phyloP scores from a whole-genome alignment of 2,888 invertebrate genomes.

The Spialia ferax region DNA sequence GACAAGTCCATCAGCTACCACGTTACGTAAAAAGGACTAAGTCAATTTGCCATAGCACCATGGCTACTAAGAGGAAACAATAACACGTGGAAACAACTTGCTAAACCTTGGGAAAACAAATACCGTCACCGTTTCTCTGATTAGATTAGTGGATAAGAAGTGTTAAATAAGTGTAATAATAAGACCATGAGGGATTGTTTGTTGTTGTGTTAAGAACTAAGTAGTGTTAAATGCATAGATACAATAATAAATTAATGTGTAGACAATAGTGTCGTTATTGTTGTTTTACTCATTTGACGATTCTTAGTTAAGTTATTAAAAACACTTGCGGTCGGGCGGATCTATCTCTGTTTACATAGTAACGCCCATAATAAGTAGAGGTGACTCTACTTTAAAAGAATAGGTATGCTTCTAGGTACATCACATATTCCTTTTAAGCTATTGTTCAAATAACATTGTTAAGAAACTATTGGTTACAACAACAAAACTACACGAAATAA shows the following conservation, averaged over 20 bases:
- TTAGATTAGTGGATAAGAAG: conserved; percentile 4
- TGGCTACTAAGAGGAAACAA: conserved; percentile 7
- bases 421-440: too few relatives aligned
- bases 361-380: background rate
- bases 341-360: background rate
- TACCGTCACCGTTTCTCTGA: conserved; percentile 5
- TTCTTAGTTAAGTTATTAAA: conserved; percentile 9
- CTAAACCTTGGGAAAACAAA: conserved; percentile 3
- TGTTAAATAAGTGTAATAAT: conserved; percentile 6
- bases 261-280: background rate
- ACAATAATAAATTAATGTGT: background rate
- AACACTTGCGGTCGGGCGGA: background rate
- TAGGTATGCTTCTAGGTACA: background rate
- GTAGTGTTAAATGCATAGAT: background rate
- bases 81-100: background rate
- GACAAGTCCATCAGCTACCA: conserved; percentile 11
- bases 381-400: background rate
- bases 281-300: background rate
- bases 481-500: too few relatives aligned
- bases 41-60: conserved; percentile 4
- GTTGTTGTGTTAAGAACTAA: conserved; percentile 7
- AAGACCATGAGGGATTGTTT: background rate
- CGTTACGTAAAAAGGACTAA: conserved; percentile 6
- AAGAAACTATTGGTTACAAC: too few relatives aligned
- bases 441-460: too few relatives aligned